Evolutionary conservation across 2,888 invertebrate genomes (phyloP).

Genomic region (Melipona bicolor): DNA sequence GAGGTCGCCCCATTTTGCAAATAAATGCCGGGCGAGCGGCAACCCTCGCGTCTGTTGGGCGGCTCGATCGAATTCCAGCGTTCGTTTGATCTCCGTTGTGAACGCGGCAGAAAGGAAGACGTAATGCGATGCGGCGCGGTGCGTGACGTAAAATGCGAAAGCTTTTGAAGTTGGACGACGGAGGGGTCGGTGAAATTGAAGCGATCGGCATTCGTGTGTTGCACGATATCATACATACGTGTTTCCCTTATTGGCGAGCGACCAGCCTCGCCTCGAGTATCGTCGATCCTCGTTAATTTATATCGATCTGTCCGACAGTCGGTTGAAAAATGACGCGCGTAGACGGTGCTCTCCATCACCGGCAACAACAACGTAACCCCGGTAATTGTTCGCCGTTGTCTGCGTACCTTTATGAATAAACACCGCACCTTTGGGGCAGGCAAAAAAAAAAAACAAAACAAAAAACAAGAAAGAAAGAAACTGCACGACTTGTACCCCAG

Average conservation of each 20-base stretch:
- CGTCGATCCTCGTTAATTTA: conserved; percentile 40
- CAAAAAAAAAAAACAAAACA: too few species aligned
- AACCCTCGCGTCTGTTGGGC: neutral
- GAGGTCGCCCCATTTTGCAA: conserved; percentile 24
- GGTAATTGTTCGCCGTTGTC: neutral
- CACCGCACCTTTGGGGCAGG: neutral
- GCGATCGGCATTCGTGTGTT: conserved; percentile 63
- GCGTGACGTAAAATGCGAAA: conserved; percentile 67
- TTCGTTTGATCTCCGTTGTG: conserved; percentile 57
- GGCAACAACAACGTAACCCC: neutral
- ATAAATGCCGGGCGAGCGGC: conserved; percentile 41
- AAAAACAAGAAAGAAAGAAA: too few species aligned
- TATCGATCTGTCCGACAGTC: neutral
- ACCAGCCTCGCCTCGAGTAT: conserved; percentile 15
- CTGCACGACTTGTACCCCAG: too few species aligned
- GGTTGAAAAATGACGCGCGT: neutral
- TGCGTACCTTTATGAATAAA: neutral
- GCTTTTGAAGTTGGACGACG: conserved; percentile 67
- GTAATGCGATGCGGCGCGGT: conserved; percentile 67
- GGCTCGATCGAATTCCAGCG: conserved; percentile 47
- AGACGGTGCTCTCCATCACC: neutral
- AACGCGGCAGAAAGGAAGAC: conserved; percentile 61
- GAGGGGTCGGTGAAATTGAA: conserved; percentile 67
- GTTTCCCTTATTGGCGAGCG: conserved; percentile 54
- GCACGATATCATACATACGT: conserved; percentile 18